phyloP scores from a whole-genome alignment of 2,888 invertebrate species.

The Dryadula phaetusa region DNA sequence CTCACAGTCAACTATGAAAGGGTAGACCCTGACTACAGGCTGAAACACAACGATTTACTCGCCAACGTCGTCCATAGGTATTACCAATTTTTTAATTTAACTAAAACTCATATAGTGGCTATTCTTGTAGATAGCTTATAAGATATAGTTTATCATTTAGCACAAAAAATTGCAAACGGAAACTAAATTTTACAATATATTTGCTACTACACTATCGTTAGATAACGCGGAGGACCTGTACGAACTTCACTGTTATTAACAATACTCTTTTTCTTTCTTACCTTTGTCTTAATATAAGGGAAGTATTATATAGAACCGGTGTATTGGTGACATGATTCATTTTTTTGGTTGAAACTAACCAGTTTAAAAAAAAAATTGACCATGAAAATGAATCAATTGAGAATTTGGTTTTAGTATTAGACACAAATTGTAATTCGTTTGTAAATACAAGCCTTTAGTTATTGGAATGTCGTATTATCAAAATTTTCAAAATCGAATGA shows the following conservation, averaged over 20 bases:
- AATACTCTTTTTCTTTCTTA: constrained; percentile 40
- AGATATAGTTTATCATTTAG: constrained; percentile 47
- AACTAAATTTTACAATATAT: constrained; percentile 36
- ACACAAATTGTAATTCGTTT: constrained; percentile 57
- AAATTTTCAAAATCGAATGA: constrained; percentile 46
- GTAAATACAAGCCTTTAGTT: constrained; percentile 55
- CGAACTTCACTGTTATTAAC: constrained; percentile 37
- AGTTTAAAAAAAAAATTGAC: neutral
- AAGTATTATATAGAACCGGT: constrained; percentile 42
- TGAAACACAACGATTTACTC: constrained; percentile 96
- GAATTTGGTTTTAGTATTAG: constrained; percentile 31
- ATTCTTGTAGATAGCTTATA: constrained; percentile 53
- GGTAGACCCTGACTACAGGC: constrained; percentile 94
- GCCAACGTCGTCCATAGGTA: constrained; percentile 98
- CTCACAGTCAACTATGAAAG: constrained; percentile 97
- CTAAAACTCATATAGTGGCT: constrained; percentile 39
- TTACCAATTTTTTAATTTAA: constrained; percentile 39
- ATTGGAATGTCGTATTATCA: constrained; percentile 42
- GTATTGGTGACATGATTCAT: constrained; percentile 47
- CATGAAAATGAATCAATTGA: constrained; percentile 37
- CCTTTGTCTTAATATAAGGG: constrained; percentile 41
- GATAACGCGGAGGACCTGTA: constrained; percentile 21
- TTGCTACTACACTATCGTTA: constrained; percentile 34
- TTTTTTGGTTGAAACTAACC: constrained; percentile 44
- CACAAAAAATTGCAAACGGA: constrained; percentile 40